A percentile compares a stretch with the other conserved stretches of the same genome.
Evolutionary conservation across 2,888 invertebrate species (phyloP).

Genomic region (Amphiduros pacificus): DNA sequence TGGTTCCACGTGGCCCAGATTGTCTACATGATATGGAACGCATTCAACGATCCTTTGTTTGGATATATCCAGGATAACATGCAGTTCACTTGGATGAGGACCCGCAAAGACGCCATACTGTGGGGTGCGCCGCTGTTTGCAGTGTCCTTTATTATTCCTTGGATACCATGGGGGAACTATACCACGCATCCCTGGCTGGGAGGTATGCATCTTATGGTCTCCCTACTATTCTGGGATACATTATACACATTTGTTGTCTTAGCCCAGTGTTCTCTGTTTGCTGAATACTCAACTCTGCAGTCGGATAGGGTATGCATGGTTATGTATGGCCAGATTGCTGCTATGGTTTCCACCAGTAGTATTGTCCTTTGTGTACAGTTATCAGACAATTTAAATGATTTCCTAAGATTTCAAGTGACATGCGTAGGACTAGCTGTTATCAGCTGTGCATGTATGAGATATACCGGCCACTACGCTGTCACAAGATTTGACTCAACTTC

Average conservation of each 20-base stretch:
- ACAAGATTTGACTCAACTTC: conserved; percentile 49
- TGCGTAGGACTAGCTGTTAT: conserved; percentile 45
- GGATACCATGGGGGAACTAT: conserved; percentile 56
- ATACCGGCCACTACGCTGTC: conserved; percentile 43
- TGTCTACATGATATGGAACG: conserved; percentile 61
- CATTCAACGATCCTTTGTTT: conserved; percentile 62
- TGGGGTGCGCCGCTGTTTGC: conserved; percentile 58
- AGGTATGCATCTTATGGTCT: conserved; percentile 60
- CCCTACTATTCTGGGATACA: conserved; percentile 60
- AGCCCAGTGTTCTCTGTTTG: conserved; percentile 56
- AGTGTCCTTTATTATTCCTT: conserved; percentile 57
- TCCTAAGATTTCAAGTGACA: conserved; percentile 47
- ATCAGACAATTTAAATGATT: conserved; percentile 52
- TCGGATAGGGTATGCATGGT: conserved; percentile 51
- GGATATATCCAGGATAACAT: conserved; percentile 56
- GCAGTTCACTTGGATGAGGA: conserved; percentile 47
- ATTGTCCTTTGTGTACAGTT: conserved; percentile 42
- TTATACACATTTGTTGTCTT: conserved; percentile 59
- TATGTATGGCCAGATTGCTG: conserved; percentile 47
- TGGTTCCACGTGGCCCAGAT: conserved; percentile 60
- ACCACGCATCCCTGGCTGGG: conserved; percentile 43
- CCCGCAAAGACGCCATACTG: conserved; percentile 56
- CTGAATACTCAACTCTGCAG: conserved; percentile 53
- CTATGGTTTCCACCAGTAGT: conserved; percentile 38
- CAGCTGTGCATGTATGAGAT: conserved; percentile 39